Base-by-base conservation (phyloP, 2,888 invertebrate genomes). In the Catocala nupta region DNA sequence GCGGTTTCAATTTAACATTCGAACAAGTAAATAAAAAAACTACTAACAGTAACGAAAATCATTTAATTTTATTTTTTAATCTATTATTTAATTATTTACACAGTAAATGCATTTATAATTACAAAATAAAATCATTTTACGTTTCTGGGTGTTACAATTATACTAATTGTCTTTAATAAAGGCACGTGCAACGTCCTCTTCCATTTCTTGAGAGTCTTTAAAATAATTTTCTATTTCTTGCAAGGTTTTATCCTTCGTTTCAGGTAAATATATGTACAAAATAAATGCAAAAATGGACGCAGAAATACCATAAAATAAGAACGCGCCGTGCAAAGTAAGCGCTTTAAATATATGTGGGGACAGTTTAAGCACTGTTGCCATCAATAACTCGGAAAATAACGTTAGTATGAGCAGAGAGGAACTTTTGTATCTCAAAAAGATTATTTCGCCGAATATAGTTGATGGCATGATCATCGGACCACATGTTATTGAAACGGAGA, bases 391-490 rank as follows among this genome's bases (percentile, higher is more conserved):
- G 11, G 82, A 81, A 72, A 81, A 75, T 39, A 85, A 70, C n/a
- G 83, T 80, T 0, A 84, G 68, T 50, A 87, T 69, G 0, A 84
- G 78, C 6, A 84, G 78, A 8, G 82, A 83, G 0, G 81, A 74
- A 55, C 82, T 86, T 73, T 89, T 87, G 62, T 80, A 85, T 16
- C 81, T 81, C 47, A 83, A 71, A 44, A 89, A 85, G 61, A 87
- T 84, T n/a, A 90, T 68, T 77, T 90, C 90, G 0, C 86, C 85
- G 13, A 83, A 84, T 36, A 90, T 81, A 0, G 85, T 81, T 2
- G 82, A 81, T 0, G 84, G 81, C 78, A 90, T 82, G 42, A 89
- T 89, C 81, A 89, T 81, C 0, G 90, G 90, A 3, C 90, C 90
- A 57, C 86, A 83, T 62, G 89, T 88, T 49, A 90, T 83, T 6